Evolutionary conservation across 1,140 invertebrate species (phyloP).

Genomic region (Brachionus rubens): DNA sequence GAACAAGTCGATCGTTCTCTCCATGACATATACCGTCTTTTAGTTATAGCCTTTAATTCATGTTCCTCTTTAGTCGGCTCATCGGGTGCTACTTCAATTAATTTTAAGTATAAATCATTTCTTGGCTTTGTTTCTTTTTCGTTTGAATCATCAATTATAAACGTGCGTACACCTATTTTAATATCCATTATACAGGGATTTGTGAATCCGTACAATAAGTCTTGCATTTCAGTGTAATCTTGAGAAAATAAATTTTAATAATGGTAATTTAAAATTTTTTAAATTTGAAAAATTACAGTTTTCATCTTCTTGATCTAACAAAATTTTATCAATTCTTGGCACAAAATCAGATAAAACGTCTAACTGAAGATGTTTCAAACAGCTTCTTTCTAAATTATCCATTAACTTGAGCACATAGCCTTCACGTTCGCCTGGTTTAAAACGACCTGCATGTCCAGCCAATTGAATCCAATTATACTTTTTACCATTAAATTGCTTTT

Average conservation of each 20-base stretch:
- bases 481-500: conserved; percentile 34
- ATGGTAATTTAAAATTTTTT: neutral
- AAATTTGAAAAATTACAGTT: conserved; percentile 5
- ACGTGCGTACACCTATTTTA: conserved; percentile 89
- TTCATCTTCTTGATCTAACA: conserved; percentile 7
- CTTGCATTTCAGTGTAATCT: conserved; percentile 82
- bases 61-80: conserved; percentile 88
- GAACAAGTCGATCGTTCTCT: conserved; percentile 94
- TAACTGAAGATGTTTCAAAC: neutral
- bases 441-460: conserved; percentile 42
- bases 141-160: conserved; percentile 87
- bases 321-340: conserved; percentile 18
- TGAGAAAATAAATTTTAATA: neutral
- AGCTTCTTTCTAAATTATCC: conserved; percentile 1
- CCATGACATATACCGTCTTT: conserved; percentile 95
- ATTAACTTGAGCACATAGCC: conserved; percentile 30
- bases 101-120: conserved; percentile 96
- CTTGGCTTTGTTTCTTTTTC: conserved; percentile 87
- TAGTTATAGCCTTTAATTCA: conserved; percentile 80
- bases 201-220: conserved; percentile 81
- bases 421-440: conserved; percentile 29
- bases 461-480: conserved; percentile 46
- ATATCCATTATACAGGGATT: conserved; percentile 93
- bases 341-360: conserved; percentile 38
- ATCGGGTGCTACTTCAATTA: conserved; percentile 85